These are phyloP conservation scores for Pica pica DNA, from an alignment of 2,113 vertebrate genomes.

Conservation along the genomic window DNA sequence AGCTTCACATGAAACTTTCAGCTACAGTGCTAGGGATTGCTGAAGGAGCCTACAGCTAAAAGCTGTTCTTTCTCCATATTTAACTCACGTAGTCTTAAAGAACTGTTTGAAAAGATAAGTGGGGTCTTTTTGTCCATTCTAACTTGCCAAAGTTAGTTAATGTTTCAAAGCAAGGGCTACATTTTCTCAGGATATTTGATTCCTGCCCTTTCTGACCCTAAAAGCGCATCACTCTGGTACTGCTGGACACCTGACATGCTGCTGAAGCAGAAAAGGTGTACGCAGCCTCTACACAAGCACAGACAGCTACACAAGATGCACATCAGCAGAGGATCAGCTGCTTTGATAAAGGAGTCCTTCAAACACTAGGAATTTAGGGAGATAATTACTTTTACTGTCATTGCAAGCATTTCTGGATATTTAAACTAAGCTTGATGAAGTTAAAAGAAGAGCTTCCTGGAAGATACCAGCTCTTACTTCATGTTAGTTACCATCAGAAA, in stretches of 20 bases:
- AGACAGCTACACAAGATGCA: background rate
- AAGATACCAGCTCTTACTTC: background rate
- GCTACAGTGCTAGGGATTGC: background rate
- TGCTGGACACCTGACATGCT: background rate
- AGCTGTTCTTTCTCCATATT: background rate
- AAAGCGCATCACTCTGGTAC: background rate
- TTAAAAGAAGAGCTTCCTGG: background rate
- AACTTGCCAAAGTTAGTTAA: background rate
- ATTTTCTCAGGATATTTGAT: background rate
- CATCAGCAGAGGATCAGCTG: background rate
- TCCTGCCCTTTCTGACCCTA: background rate
- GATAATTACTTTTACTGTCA: background rate
- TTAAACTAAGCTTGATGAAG: background rate
- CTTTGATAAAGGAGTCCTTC: background rate
- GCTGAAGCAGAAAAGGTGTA: rapidly evolving
- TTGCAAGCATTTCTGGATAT: rapidly evolving
- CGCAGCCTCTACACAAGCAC: rapidly evolving
- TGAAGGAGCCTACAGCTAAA: background rate
- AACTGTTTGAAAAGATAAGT: background rate
- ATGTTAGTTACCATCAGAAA: background rate
- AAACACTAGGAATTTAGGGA: background rate
- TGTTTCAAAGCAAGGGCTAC: background rate
- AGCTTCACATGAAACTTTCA: background rate
- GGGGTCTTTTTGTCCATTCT: rapidly evolving
- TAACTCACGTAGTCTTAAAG: background rate